These are phyloP conservation scores for Cheilosia vernalis DNA, from an alignment of 2,888 invertebrate genomes.

Conservation along the genomic window DNA sequence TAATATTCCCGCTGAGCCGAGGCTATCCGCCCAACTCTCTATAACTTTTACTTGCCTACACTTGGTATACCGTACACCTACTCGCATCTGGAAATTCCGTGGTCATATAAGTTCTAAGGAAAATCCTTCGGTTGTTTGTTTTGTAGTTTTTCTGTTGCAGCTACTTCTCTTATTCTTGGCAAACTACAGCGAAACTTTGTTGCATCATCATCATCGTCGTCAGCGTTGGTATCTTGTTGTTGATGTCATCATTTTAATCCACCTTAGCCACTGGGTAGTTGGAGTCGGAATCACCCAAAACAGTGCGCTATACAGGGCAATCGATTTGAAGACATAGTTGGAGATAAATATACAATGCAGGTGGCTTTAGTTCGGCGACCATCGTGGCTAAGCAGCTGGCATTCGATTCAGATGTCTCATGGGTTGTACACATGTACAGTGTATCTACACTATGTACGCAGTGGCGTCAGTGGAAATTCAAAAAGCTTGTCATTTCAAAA, in stretches of 20 bases:
- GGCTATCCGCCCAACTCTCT: not conserved
- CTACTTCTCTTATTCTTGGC: conserved; percentile 41
- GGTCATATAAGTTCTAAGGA: conserved; percentile 48
- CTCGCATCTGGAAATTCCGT: conserved; percentile 3
- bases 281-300: conserved; percentile 33
- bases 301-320: conserved; percentile 2
- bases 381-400: conserved; percentile 40
- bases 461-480: conserved; percentile 2
- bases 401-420: conserved; percentile 23
- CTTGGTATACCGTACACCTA: not conserved
- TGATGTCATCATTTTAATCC: conserved; percentile 60
- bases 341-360: conserved; percentile 29
- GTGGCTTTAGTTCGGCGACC: conserved; percentile 47
- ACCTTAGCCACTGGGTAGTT: conserved; percentile 30
- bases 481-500: not conserved
- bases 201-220: conserved; percentile 36
- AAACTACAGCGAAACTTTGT: conserved; percentile 66
- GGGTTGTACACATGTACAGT: not conserved
- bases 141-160: conserved; percentile 6
- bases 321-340: conserved; percentile 31
- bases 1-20: conserved; percentile 6
- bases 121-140: conserved; percentile 49
- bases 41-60: conserved; percentile 22
- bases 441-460: not conserved
- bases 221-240: conserved; percentile 36